Conservation (phyloP, 2,113 vertebrate species). For the Lutjanus erythropterus region DNA sequence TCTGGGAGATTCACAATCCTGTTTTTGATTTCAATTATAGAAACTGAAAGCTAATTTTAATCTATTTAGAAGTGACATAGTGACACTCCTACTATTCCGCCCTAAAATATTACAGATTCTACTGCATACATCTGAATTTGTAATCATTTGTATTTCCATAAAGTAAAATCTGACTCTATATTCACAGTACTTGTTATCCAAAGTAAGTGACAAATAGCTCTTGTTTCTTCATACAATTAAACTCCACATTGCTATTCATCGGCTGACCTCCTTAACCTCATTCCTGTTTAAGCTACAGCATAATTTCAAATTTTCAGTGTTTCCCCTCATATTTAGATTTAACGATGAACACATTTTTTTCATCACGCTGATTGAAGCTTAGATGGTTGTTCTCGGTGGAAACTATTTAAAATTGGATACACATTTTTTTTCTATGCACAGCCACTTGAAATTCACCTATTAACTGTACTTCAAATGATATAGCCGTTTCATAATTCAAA, state of each 20-base stretch:
- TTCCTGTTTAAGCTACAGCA: slow-evolving; percentile 18
- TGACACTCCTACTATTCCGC: too few species aligned
- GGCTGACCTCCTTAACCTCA: slow-evolving; percentile 18
- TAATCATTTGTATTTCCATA: not conserved
- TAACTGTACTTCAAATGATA: slow-evolving; percentile 81
- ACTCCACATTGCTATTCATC: slow-evolving; percentile 7
- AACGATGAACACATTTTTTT: slow-evolving; percentile 32
- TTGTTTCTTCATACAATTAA: slow-evolving; percentile 12
- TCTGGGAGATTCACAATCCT: too few species aligned
- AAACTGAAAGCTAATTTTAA: too few species aligned
- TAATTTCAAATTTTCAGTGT: slow-evolving; percentile 28
- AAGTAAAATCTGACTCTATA: not conserved
- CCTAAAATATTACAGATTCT: not conserved
- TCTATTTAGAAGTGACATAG: too few species aligned
- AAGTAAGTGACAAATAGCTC: not conserved
- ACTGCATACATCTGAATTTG: not conserved
- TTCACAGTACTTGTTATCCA: slow-evolving; percentile 8
- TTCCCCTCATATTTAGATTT: slow-evolving; percentile 22
- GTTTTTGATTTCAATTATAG: too few species aligned
- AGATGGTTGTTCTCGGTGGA: slow-evolving; percentile 47
- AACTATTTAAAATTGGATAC: slow-evolving; percentile 76
- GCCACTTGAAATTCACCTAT: slow-evolving; percentile 77
- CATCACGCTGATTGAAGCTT: slow-evolving; percentile 36
- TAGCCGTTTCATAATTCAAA: slow-evolving; percentile 84
- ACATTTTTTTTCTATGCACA: slow-evolving; percentile 45